Evolutionary conservation across 2,113 vertebrate genomes (phyloP).

Genomic region (Ramphastos sulfuratus): DNA sequence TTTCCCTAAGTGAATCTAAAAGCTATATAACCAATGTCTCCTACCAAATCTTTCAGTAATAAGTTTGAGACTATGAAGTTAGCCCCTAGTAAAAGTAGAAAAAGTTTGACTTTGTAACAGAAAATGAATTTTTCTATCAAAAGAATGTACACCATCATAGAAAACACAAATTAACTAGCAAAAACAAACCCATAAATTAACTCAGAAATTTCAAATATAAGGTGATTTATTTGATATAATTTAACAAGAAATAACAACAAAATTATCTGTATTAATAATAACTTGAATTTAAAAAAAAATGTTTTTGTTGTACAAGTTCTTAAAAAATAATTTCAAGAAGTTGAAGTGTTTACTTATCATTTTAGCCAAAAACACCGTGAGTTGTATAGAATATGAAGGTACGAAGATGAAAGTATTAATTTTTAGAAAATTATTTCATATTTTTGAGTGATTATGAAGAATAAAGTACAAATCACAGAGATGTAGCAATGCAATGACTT

Average conservation of each 20-base stretch:
- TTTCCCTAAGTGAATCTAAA: background rate
- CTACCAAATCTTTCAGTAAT: background rate
- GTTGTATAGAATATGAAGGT: background rate
- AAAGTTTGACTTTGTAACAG: background rate
- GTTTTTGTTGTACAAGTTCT: background rate
- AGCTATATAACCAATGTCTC: background rate
- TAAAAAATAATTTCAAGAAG: background rate
- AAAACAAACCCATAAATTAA: background rate
- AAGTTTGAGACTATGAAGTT: rapidly evolving
- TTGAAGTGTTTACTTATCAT: background rate
- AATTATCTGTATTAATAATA: background rate
- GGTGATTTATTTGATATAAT: background rate
- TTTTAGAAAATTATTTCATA: background rate
- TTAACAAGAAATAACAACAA: background rate
- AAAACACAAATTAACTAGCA: background rate
- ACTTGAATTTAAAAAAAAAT: background rate
- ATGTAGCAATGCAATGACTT: background rate
- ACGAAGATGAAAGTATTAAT: background rate
- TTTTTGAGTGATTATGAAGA: background rate
- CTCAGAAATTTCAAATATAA: background rate
- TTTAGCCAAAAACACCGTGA: background rate
- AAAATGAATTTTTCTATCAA: background rate
- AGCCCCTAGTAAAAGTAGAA: background rate
- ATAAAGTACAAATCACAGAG: background rate
- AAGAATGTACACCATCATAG: background rate